phyloP scores from a whole-genome alignment of 1,140 invertebrate species.

The Rhyacophila brunnea region DNA sequence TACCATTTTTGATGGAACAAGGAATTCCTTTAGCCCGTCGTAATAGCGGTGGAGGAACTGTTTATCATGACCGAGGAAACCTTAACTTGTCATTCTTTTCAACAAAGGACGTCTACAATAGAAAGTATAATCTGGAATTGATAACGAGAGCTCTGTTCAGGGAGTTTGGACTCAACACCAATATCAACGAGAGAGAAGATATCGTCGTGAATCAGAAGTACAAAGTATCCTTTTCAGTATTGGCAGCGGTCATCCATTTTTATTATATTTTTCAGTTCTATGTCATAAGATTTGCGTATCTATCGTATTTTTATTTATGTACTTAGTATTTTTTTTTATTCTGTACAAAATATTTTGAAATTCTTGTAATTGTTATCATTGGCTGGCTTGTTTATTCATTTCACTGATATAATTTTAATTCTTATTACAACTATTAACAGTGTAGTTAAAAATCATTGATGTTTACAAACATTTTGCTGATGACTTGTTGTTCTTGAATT shows the following conservation, averaged over 20 bases:
- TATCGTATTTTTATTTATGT: too few species aligned
- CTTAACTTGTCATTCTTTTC: constrained; percentile 91
- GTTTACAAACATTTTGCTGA: background rate
- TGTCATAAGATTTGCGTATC: too few species aligned
- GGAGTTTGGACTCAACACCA: constrained; percentile 73
- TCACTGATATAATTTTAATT: too few species aligned
- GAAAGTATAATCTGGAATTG: constrained; percentile 81
- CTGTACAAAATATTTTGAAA: too few species aligned
- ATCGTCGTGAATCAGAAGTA: constrained; percentile 75
- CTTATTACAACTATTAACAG: too few species aligned
- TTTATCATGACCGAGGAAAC: constrained; percentile 94
- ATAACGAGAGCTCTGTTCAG: constrained; percentile 76
- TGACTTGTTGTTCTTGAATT: too few species aligned
- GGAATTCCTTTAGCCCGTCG: constrained; percentile 77
- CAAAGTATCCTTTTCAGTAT: constrained; percentile 66
- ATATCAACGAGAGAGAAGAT: constrained; percentile 78
- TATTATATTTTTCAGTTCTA: too few species aligned
- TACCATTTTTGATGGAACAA: constrained; percentile 59
- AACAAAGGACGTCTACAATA: constrained; percentile 72
- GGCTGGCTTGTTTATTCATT: too few species aligned
- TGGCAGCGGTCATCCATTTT: too few species aligned
- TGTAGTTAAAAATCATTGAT: too few species aligned
- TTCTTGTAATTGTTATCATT: too few species aligned
- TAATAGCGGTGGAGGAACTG: constrained; percentile 94
- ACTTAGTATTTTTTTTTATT: too few species aligned